These are phyloP conservation scores for Sitta europaea DNA, from an alignment of 2,113 vertebrate genomes.

Conservation along the genomic window DNA sequence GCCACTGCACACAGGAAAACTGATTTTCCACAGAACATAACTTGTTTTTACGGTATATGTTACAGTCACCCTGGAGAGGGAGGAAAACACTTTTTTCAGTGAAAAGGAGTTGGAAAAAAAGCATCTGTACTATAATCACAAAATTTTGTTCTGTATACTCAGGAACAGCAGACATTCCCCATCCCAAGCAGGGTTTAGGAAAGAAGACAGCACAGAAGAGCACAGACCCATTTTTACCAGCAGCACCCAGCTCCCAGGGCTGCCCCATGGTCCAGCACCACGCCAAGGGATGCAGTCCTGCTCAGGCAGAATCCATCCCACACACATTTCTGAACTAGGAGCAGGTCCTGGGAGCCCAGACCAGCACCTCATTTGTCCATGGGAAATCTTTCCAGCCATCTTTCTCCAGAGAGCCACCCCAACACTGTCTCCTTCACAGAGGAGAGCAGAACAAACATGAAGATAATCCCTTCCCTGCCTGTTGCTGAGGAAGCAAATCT, in stretches of 20 bases:
- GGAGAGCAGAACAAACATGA: background rate
- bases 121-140: background rate
- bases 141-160: background rate
- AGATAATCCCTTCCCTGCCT: background rate
- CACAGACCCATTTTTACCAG: background rate
- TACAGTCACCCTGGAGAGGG: background rate
- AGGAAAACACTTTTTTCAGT: background rate
- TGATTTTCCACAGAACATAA: background rate
- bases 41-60: background rate
- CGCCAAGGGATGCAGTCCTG: accelerated
- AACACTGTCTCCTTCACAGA: background rate
- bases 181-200: background rate
- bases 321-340: background rate
- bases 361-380: background rate
- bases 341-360: background rate
- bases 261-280: background rate
- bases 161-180: background rate
- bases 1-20: background rate
- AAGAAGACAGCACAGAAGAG: background rate
- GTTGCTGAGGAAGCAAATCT: background rate
- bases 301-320: background rate
- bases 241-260: background rate
- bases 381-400: background rate
- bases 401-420: background rate
- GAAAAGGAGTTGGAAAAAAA: background rate